Evolutionary conservation across 2,113 vertebrate species (phyloP).

Genomic region (Andinoacara biseriatus): DNA sequence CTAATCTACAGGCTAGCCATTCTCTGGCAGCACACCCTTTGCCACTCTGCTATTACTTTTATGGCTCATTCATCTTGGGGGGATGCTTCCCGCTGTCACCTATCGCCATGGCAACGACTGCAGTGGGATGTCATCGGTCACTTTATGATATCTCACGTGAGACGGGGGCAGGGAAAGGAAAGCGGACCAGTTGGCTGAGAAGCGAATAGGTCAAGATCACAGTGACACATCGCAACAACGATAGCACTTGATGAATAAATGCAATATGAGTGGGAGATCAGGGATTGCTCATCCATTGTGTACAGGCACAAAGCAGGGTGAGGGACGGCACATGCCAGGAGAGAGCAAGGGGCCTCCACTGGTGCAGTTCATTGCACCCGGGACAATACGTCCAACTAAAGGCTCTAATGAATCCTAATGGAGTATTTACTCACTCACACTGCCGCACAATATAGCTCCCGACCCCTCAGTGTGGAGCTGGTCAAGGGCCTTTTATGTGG

Average conservation of each 20-base stretch:
- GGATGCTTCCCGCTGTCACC: slow-evolving; percentile 62
- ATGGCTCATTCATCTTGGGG: slow-evolving; percentile 61
- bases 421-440: slow-evolving; percentile 69
- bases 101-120: slow-evolving; percentile 66
- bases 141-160: slow-evolving; percentile 43
- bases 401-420: slow-evolving; percentile 72
- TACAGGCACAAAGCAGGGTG: slow-evolving; percentile 27
- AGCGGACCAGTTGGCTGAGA: not conserved
- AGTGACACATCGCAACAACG: not conserved
- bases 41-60: slow-evolving; percentile 39
- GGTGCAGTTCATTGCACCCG: slow-evolving; percentile 36
- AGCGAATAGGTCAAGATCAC: not conserved
- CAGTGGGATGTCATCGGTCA: slow-evolving; percentile 61
- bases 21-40: slow-evolving; percentile 16
- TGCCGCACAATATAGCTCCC: slow-evolving; percentile 36
- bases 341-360: slow-evolving; percentile 29
- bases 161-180: not conserved
- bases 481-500: slow-evolving; percentile 54
- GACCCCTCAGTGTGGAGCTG: slow-evolving; percentile 36
- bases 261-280: slow-evolving; percentile 5
- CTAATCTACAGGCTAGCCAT: not conserved
- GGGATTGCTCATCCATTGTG: slow-evolving; percentile 31
- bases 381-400: slow-evolving; percentile 58
- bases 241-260: slow-evolving; percentile 25
- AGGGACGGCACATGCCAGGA: slow-evolving; percentile 42